Evolutionary conservation across 1,140 invertebrate genomes (phyloP).

Genomic region (Diorhabda carinulata): DNA sequence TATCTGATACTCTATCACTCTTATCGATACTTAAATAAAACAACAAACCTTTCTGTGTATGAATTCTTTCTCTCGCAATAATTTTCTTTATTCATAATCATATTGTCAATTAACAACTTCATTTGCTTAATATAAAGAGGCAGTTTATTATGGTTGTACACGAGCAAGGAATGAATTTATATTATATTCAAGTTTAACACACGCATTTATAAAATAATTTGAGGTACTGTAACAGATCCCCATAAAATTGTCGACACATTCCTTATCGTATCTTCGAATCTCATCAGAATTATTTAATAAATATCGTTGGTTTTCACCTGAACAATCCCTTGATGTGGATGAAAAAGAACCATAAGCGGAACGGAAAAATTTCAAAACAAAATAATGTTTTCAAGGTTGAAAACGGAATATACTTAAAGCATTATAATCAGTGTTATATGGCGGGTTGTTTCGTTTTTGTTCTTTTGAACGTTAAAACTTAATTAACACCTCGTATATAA

Average conservation of each 20-base stretch:
- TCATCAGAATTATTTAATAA: constrained; percentile 22
- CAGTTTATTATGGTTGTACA: constrained; percentile 17
- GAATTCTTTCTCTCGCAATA: too few species aligned
- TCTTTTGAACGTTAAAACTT: too few species aligned
- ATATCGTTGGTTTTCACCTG: constrained; percentile 19
- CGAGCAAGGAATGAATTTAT: constrained; percentile 13
- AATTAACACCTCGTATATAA: too few species aligned
- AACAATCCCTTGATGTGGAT: constrained; percentile 15
- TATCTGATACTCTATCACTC: too few species aligned
- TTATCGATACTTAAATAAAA: too few species aligned
- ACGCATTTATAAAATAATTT: constrained; percentile 23
- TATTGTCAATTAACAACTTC: constrained; percentile 11
- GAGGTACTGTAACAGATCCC: constrained; percentile 17
- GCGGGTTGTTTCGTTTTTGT: too few species aligned
- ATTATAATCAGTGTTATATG: too few species aligned
- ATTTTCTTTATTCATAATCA: too few species aligned
- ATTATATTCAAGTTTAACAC: constrained; percentile 9
- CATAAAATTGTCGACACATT: constrained; percentile 24
- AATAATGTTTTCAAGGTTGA: too few species aligned
- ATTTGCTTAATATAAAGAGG: constrained; percentile 12
- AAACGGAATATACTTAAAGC: too few species aligned
- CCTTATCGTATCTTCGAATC: constrained; percentile 21
- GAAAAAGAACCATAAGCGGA: constrained; percentile 6
- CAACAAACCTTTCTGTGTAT: too few species aligned
- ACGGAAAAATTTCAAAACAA: too few species aligned